Evolutionary conservation across 2,888 invertebrate genomes (phyloP), one percentile per base, ranked within the genome.

Genomic region (Drosophila paucipuncta): DNA sequence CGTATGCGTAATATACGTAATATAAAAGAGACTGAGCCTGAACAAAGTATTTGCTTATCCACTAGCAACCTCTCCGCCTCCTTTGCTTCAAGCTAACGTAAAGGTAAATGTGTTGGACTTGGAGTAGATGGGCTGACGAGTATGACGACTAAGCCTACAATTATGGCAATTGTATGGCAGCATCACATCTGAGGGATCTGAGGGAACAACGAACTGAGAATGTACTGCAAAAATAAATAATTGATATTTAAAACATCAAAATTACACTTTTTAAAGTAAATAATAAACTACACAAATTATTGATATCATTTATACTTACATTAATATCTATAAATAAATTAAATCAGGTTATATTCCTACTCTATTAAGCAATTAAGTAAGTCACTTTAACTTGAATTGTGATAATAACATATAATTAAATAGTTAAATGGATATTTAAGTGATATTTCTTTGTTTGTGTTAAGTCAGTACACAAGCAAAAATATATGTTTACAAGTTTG

Each of bases 1-100:
- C 85, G 85, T 85, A 89, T 89, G 80, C 85, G 76, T 84, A 80
- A 78, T 75, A 78, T 71, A 60, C 30, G 68, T 57, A 57, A 31
- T 58, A 58, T 43, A 58, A 58, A 43, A 22, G 22, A 39, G 28
- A 18, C 16, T 33, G 9, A 67, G 74, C 41, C 69, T 60, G 68
- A 75, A 69, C 79, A 65, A 82, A 84, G 87, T 90, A 89, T 90
- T 88, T 89, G 84, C 73, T 79, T 79, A 85, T 78, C 47, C 22
- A 47, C 16, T 47, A 22, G 47, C 9, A 47, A 16, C 25, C 16
- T 1, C 7, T 13, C 4, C 16, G 1, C 16, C 9, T 16, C 25
- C 11, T 1, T 55, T 0, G 7, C 67, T 18, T 22, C 33, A 49
- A 54, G 16, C 70, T 49, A 33, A 33, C 31, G 47, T 55, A 49